Conservation (phyloP, 2,888 invertebrate genomes). For the Tupiocoris notatus region DNA sequence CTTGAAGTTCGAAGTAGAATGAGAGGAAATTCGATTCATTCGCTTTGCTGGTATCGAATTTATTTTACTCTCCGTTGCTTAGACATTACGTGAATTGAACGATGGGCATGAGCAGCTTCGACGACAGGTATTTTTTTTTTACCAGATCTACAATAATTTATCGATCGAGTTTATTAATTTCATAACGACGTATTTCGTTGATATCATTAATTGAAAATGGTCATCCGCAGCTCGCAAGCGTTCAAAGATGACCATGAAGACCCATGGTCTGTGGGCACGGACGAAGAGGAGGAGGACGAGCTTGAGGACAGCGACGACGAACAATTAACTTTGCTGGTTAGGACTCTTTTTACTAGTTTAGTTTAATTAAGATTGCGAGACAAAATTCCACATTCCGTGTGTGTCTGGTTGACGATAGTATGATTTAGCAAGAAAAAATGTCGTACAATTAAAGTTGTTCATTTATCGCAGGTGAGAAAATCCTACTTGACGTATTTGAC, state of each 20-base stretch:
- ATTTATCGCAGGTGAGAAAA: slow-evolving; percentile 47
- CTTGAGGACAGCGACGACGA: slow-evolving; percentile 13
- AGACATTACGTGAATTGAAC: neutral
- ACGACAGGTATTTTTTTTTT: no score
- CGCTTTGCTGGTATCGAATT: no score
- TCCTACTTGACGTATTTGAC: slow-evolving; percentile 48
- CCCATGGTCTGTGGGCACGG: slow-evolving; percentile 11
- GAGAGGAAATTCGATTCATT: no score
- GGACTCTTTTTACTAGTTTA: no score
- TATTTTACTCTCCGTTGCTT: neutral
- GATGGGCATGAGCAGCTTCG: slow-evolving; percentile 19
- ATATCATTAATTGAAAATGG: neutral
- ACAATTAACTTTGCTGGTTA: slow-evolving; percentile 12
- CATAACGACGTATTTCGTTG: neutral
- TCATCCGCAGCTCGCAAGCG: neutral
- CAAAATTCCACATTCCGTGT: neutral
- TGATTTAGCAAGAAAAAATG: neutral
- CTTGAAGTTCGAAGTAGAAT: no score
- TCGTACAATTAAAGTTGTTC: no score
- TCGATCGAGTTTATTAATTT: neutral
- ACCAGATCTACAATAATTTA: no score
- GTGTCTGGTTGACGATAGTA: neutral
- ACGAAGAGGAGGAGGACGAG: slow-evolving; percentile 12
- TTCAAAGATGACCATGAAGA: slow-evolving; percentile 2
- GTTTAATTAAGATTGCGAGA: no score